phyloP scores from a whole-genome alignment of 2,888 invertebrate species.

The Thecophora atra region DNA sequence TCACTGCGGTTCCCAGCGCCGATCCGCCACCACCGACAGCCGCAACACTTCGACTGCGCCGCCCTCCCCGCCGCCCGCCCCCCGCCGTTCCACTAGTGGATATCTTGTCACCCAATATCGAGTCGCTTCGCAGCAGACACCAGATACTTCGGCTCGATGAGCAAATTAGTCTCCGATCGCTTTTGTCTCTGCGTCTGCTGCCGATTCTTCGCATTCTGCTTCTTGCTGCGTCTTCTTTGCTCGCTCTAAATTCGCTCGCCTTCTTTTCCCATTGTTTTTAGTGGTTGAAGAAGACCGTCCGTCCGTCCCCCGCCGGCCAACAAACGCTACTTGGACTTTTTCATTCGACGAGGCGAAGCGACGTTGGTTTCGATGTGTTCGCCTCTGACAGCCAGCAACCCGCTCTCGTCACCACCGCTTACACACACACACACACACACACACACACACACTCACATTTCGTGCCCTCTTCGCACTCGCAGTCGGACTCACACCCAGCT shows the following conservation, averaged over 20 bases:
- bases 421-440: neutral
- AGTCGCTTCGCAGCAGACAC: conserved; percentile 55
- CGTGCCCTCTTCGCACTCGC: conserved; percentile 32
- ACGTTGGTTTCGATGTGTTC: conserved; percentile 36
- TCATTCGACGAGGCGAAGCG: conserved; percentile 39
- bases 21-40: conserved; percentile 38
- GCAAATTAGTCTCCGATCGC: conserved; percentile 39
- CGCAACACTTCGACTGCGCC: conserved; percentile 37
- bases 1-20: conserved; percentile 33
- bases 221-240: conserved; percentile 23
- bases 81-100: conserved; percentile 56
- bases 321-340: conserved; percentile 38
- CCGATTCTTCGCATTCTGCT: conserved; percentile 2
- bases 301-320: conserved; percentile 33
- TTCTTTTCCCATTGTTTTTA: conserved; percentile 56
- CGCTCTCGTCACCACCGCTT: neutral
- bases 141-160: conserved; percentile 50
- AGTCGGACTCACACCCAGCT: conserved; percentile 5
- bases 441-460: neutral
- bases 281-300: conserved; percentile 54
- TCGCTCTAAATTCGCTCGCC: conserved; percentile 41
- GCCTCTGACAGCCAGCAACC: neutral
- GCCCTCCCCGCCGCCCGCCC: conserved; percentile 31
- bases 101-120: conserved; percentile 64
- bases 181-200: conserved; percentile 32